A percentile compares a stretch with the other conserved stretches of the same genome.
Evolutionary conservation across 2,797 vertebrate species (phyloP).

Genomic region (Etheostoma nigrum): DNA sequence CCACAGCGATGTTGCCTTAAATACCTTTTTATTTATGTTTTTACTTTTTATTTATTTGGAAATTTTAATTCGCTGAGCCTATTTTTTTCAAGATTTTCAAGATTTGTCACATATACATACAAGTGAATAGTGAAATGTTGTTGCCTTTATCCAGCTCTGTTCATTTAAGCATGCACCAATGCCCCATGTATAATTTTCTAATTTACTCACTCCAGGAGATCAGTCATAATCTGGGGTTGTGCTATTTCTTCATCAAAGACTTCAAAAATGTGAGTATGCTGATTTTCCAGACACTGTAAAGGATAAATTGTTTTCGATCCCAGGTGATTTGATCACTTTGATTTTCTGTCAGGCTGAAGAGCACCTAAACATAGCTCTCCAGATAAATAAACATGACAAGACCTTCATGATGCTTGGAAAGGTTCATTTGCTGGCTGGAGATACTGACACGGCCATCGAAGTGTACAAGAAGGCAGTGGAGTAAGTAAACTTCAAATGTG

Average conservation of each 20-base stretch:
- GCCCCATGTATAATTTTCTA: constrained; percentile 39
- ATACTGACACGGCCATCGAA: constrained; percentile 91
- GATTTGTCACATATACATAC: no score
- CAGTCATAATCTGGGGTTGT: constrained; percentile 94
- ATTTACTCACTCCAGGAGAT: constrained; percentile 88
- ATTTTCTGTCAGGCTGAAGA: constrained; percentile 88
- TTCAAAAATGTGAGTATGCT: constrained; percentile 89
- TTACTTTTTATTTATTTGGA: constrained; percentile 9
- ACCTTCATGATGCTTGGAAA: constrained; percentile 95
- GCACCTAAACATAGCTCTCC: constrained; percentile 90
- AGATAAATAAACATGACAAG: constrained; percentile 92
- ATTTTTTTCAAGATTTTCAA: no score
- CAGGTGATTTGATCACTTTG: constrained; percentile 21
- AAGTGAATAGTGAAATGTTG: no score
- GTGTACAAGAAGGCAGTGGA: constrained; percentile 93
- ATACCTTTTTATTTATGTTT: constrained; percentile 7
- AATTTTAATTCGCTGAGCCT: constrained; percentile 18
- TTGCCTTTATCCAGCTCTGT: constrained; percentile 7
- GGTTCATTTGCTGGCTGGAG: constrained; percentile 90
- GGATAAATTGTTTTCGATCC: neutral
- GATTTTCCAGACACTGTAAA: neutral
- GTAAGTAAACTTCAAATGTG: constrained; percentile 83
- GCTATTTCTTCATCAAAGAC: constrained; percentile 95
- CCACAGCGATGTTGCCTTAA: constrained; percentile 24
- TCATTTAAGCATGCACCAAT: constrained; percentile 17